Evolutionary conservation across 2,797 vertebrate species (phyloP), one percentile per base, ranked within the genome.

Genomic region (Gephyroberyx darwinii): DNA sequence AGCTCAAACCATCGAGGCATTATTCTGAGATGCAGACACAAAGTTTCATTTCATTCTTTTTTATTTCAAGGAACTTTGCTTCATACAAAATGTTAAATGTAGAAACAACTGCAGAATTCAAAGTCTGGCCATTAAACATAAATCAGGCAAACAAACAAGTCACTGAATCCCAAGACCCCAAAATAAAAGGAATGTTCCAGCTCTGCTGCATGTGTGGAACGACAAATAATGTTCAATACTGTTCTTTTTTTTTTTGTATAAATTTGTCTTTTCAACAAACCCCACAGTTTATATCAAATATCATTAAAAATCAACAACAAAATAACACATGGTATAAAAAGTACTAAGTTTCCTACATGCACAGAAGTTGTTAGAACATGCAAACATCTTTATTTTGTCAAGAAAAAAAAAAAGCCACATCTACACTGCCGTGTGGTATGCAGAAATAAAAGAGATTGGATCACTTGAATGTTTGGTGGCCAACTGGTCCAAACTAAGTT

Each of bases 21-120:
- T 14, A 13, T 9, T 43, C 16, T 41, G 26, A 60, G 5, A 8
- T 10, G 53, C 10, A 55, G 12, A 82, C 22, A 53, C 55, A 35
- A 9, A 19, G n/a, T 77, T 86, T 83, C 5, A 65, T 91, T 88
- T 65, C 7, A 75, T 76, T 93, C 90, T 95, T 96, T 96, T 98
- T 96, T 95, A 95, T 96, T 96, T 95, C 95, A 97, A 98, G 95
- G 94, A 86, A 95, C 93, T 96, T 96, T 93, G 95, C 94, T 96
- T 96, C 95, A 96, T 98, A 98, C 96, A 98, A 98, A 99, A 98
- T 93, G 93, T 91, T 95, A 91, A 96, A 94, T 95, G 95, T 97
- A 92, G 95, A 98, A 96, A 98, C 95, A 96, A 97, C 90, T 93
- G 93, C 94, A 95, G 95, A 96, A 94, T 96, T 94, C 93, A 96